Evolutionary conservation across 2,888 invertebrate species (phyloP).

Genomic region (Apotomis capreana): DNA sequence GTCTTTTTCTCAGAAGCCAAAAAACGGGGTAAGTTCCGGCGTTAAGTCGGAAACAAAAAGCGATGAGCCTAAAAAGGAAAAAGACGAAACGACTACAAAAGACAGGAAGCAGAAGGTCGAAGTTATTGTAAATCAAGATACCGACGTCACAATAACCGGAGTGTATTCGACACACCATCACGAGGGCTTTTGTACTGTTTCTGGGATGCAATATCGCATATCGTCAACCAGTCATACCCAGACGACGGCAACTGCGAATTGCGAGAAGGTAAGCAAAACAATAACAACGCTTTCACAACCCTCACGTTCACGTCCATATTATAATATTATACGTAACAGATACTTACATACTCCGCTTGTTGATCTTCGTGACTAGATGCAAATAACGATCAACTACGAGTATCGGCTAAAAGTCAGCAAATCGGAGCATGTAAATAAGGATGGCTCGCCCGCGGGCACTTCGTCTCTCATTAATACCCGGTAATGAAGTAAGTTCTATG

Average conservation of each 20-base stretch:
- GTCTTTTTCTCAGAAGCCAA: slow-evolving; percentile 79
- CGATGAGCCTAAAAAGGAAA: slow-evolving; percentile 73
- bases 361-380: slow-evolving; percentile 12
- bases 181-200: slow-evolving; percentile 92
- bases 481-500: slow-evolving; percentile 80
- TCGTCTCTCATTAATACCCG: slow-evolving; percentile 73
- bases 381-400: slow-evolving; percentile 36
- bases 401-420: slow-evolving; percentile 57
- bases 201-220: slow-evolving; percentile 93
- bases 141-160: slow-evolving; percentile 94
- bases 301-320: not conserved
- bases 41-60: slow-evolving; percentile 81
- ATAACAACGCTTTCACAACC: slow-evolving; percentile 7
- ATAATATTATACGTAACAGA: slow-evolving; percentile 26
- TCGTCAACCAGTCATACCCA: slow-evolving; percentile 93
- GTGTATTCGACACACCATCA: slow-evolving; percentile 93
- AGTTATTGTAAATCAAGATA: slow-evolving; percentile 92
- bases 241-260: slow-evolving; percentile 92
- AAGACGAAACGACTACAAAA: slow-evolving; percentile 61
- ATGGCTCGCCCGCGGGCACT: slow-evolving; percentile 61
- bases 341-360: slow-evolving; percentile 1
- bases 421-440: slow-evolving; percentile 65
- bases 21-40: slow-evolving; percentile 81
- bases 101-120: slow-evolving; percentile 86
- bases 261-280: slow-evolving; percentile 82